These are phyloP conservation scores for Parnassius glacialis DNA, from an alignment of 2,888 invertebrate species.

Conservation along the genomic window DNA sequence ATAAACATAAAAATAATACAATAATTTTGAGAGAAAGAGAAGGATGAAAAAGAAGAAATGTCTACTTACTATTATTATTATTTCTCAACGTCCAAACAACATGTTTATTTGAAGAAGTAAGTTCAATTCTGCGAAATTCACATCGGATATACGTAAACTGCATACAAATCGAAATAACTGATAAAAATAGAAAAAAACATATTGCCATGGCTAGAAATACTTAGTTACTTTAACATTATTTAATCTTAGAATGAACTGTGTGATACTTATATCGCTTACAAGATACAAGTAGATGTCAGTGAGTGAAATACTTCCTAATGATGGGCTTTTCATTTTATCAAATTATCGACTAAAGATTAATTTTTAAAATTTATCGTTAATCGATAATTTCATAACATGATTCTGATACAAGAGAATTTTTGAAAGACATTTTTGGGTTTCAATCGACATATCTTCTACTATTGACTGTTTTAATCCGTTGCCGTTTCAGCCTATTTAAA, in stretches of 20 bases:
- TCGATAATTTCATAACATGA: too few relatives aligned
- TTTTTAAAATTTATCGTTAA: not conserved
- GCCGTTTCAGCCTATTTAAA: too few relatives aligned
- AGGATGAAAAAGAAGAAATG: too few relatives aligned
- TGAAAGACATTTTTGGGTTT: too few relatives aligned
- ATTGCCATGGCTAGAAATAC: slow-evolving; percentile 2
- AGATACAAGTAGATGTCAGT: slow-evolving; percentile 22
- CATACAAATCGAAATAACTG: slow-evolving; percentile 6
- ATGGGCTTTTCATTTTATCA: slow-evolving; percentile 1
- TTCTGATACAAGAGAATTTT: too few relatives aligned
- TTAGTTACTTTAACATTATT: slow-evolving; percentile 15
- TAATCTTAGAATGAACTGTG: not conserved
- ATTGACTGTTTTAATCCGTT: too few relatives aligned
- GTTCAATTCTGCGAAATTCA: slow-evolving; percentile 24
- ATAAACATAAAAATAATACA: too few relatives aligned
- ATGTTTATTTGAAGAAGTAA: slow-evolving; percentile 33
- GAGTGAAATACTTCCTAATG: slow-evolving; percentile 13
- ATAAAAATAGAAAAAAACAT: not conserved
- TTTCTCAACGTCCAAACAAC: slow-evolving; percentile 59
- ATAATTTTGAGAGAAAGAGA: too few relatives aligned
- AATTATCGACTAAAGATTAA: slow-evolving; percentile 14
- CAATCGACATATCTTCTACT: not conserved
- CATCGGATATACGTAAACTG: slow-evolving; percentile 3
- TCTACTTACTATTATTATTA: slow-evolving; percentile 69
- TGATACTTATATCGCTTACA: slow-evolving; percentile 22